Percentiles rank a stretch among this genome's conserved stretches.
These are phyloP conservation scores for Lynx canadensis DNA, from an alignment of 2,113 vertebrate species.

Conservation along the genomic window DNA sequence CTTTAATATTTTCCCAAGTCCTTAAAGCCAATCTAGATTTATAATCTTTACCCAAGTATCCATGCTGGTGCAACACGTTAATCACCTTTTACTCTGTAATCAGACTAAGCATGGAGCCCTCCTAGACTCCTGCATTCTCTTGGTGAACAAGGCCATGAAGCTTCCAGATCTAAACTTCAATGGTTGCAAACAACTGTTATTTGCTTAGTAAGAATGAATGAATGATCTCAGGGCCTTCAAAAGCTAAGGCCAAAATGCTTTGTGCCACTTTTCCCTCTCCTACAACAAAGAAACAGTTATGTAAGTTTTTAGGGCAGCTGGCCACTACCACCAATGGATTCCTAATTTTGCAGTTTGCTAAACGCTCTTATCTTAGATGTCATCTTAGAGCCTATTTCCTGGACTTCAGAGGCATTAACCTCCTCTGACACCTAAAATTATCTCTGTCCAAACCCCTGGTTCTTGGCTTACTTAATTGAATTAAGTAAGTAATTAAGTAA, in stretches of 20 bases:
- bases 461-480: neutral
- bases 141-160: neutral
- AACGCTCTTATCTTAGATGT: neutral
- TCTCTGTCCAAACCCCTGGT: neutral
- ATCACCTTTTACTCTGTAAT: neutral
- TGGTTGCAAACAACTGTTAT: neutral
- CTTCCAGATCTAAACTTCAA: neutral
- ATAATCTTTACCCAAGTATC: neutral
- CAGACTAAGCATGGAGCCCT: neutral
- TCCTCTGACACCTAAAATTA: neutral
- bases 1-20: neutral
- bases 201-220: neutral
- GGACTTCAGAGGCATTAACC: neutral
- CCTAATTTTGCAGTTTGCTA: neutral
- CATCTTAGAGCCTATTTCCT: neutral
- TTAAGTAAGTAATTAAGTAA: too few relatives aligned
- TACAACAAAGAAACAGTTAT: neutral
- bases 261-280: neutral
- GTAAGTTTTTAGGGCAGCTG: neutral
- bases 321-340: neutral
- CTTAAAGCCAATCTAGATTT: neutral
- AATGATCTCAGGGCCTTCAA: neutral
- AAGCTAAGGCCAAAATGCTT: neutral
- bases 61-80: neutral
- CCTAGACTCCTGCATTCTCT: neutral